These are phyloP conservation scores for Pangasianodon gigas DNA, from an alignment of 2,113 vertebrate genomes.

Conservation along the genomic window DNA sequence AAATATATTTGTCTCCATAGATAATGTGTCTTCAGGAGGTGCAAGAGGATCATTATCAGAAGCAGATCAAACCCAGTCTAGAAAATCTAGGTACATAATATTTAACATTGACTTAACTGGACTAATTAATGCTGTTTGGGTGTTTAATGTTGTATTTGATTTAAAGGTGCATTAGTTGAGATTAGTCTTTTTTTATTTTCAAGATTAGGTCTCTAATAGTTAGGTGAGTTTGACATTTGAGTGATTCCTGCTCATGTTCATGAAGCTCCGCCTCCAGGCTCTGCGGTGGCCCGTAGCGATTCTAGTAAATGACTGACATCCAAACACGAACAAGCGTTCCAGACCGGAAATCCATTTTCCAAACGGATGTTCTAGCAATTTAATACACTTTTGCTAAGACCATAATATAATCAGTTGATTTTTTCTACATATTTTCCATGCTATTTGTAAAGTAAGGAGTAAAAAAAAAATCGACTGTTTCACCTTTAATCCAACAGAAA, in stretches of 20 bases:
- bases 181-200: no score
- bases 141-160: not conserved
- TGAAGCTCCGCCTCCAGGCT: not conserved
- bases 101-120: not conserved
- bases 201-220: not conserved
- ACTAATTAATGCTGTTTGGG: not conserved
- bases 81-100: slow-evolving; percentile 79
- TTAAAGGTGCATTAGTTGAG: no score
- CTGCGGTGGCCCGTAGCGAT: not conserved
- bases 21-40: slow-evolving; percentile 98
- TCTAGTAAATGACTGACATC: not conserved
- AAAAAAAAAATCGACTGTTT: no score
- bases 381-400: not conserved
- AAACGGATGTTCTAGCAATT: not conserved
- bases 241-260: not conserved
- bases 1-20: slow-evolving; percentile 67
- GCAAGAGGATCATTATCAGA: slow-evolving; percentile 89
- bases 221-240: no score
- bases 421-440: no score
- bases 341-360: not conserved
- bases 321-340: not conserved
- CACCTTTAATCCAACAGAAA: no score
- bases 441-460: no score
- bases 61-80: slow-evolving; percentile 87
- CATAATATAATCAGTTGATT: no score